A percentile compares a stretch with the other conserved stretches of the same genome.
phyloP scores from a whole-genome alignment of 2,797 vertebrate species.

The Cephalopachus bancanus region DNA sequence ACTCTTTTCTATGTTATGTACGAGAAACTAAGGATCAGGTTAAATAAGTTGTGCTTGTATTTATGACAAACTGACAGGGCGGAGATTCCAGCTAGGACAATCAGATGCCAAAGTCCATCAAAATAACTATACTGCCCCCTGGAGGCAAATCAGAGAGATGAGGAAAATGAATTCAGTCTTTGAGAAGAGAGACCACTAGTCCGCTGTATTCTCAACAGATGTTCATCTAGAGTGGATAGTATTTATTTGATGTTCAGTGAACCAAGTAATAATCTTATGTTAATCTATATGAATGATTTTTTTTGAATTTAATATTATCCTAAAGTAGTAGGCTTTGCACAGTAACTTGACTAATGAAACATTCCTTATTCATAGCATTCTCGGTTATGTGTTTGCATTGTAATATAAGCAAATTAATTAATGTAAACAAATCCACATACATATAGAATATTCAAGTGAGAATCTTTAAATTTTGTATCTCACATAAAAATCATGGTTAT shows the following conservation, averaged over 20 bases:
- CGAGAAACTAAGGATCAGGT: conserved; percentile 20
- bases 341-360: conserved; percentile 7
- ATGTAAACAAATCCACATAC: background rate
- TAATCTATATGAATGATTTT: background rate
- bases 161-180: background rate
- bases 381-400: background rate
- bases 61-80: background rate
- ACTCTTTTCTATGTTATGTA: conserved; percentile 32
- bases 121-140: conserved; percentile 65
- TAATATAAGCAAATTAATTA: conserved; percentile 51
- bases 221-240: background rate
- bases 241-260: conserved; percentile 34
- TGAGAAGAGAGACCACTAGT: background rate
- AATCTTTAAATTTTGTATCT: conserved; percentile 3
- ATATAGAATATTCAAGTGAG: background rate
- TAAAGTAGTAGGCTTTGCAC: conserved; percentile 31
- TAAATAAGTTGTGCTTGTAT: conserved; percentile 49
- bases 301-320: conserved; percentile 31
- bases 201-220: background rate
- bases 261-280: background rate
- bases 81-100: background rate
- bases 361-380: background rate
- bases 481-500: conserved; percentile 42
- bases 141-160: conserved; percentile 27
- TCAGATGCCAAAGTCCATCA: background rate